A percentile compares a stretch with the other conserved stretches of the same genome.
These are phyloP conservation scores for Ormyrus labotus DNA, from an alignment of 2,888 invertebrate genomes.

Conservation along the genomic window DNA sequence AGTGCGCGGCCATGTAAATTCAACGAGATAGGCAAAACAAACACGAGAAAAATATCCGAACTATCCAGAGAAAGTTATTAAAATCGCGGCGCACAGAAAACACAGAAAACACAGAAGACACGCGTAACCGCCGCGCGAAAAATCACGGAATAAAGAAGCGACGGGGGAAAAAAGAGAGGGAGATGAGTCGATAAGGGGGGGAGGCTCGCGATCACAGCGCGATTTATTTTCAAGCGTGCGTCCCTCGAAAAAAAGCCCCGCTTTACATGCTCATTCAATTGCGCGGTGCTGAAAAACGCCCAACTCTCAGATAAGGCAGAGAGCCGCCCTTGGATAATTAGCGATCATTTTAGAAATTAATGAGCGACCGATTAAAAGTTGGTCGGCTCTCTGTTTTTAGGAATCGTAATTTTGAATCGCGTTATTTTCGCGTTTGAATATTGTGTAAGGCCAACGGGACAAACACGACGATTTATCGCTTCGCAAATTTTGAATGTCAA, in stretches of 20 bases:
- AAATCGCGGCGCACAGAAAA: not conserved
- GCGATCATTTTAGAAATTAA: too few species aligned
- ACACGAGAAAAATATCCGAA: not conserved
- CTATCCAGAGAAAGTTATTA: not conserved
- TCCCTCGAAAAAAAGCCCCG: slow-evolving; percentile 33
- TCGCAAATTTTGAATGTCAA: too few species aligned
- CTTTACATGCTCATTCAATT: slow-evolving; percentile 55
- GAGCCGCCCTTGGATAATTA: slow-evolving; percentile 1
- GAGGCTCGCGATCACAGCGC: slow-evolving; percentile 8
- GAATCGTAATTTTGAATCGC: too few species aligned
- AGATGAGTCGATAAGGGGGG: slow-evolving; percentile 48
- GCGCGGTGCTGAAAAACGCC: slow-evolving; percentile 31
- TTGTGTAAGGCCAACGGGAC: too few species aligned
- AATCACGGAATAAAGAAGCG: not conserved
- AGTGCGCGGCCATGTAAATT: too few species aligned
- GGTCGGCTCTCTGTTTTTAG: too few species aligned
- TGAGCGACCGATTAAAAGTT: too few species aligned
- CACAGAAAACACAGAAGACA: not conserved
- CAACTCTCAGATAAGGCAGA: slow-evolving; percentile 7
- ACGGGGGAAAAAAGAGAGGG: slow-evolving; percentile 26
- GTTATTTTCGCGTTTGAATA: too few species aligned
- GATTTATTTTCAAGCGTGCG: slow-evolving; percentile 42
- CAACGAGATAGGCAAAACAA: not conserved
- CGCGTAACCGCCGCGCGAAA: not conserved
- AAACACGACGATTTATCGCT: too few species aligned